Conservation (phyloP, 1,140 invertebrate genomes). For the Drosophila triauraria region DNA sequence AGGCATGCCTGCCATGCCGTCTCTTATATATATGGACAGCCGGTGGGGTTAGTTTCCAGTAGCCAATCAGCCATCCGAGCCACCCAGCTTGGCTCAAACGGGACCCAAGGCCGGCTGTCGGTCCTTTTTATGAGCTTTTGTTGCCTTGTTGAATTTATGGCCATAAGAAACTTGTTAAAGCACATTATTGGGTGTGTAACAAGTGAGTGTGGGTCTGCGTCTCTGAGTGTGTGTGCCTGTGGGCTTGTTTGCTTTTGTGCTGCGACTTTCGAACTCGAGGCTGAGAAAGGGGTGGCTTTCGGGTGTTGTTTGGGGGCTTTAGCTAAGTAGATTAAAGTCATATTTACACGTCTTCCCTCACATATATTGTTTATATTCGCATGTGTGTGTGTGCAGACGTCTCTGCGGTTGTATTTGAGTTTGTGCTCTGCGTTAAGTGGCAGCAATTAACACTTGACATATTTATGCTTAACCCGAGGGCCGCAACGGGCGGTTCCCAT, state of each 20-base stretch:
- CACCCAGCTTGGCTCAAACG: conserved; percentile 12
- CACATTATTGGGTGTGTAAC: conserved; percentile 82
- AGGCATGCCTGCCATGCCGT: conserved; percentile 64
- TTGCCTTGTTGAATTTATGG: conserved; percentile 83
- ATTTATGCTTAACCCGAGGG: conserved; percentile 74
- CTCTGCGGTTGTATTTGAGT: conserved; percentile 66
- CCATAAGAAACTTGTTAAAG: conserved; percentile 83
- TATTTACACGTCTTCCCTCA: conserved; percentile 68
- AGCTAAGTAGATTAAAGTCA: conserved; percentile 82
- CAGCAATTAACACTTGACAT: conserved; percentile 83
- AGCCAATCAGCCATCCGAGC: conserved; percentile 42
- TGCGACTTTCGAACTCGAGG: conserved; percentile 56
- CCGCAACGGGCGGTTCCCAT: conserved; percentile 57
- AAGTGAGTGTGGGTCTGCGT: conserved; percentile 50
- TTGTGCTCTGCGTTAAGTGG: conserved; percentile 81
- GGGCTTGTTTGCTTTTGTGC: conserved; percentile 59
- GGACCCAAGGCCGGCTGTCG: conserved; percentile 31
- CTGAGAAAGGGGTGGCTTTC: conserved; percentile 20
- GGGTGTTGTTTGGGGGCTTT: conserved; percentile 3
- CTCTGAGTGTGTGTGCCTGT: conserved; percentile 27
- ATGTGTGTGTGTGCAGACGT: conserved; percentile 26
- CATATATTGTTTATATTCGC: background rate
- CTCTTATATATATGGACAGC: conserved; percentile 74
- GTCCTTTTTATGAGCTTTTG: conserved; percentile 83
- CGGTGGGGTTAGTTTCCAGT: conserved; percentile 65